Conservation (phyloP, 2,888 invertebrate species). For the Panorpa germanica region DNA sequence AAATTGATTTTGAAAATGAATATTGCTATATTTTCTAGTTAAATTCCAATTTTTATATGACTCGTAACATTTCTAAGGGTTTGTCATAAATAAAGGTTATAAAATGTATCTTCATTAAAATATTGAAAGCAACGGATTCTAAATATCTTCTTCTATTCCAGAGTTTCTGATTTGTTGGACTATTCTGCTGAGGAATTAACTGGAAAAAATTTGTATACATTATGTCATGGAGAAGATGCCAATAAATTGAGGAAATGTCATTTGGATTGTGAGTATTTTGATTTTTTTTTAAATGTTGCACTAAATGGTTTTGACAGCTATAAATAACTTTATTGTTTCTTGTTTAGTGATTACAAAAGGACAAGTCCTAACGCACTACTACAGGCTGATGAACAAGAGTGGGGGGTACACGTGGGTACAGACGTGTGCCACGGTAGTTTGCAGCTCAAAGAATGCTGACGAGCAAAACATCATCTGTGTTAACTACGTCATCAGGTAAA, state of each 20-base stretch:
- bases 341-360: conserved; percentile 85
- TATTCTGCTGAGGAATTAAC: conserved; percentile 86
- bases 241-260: conserved; percentile 87
- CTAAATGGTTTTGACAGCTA: conserved; percentile 1
- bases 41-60: too few relatives aligned
- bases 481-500: conserved; percentile 89
- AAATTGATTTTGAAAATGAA: too few relatives aligned
- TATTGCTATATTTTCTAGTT: too few relatives aligned
- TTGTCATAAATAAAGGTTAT: too few relatives aligned
- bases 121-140: not conserved
- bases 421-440: conserved; percentile 91
- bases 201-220: conserved; percentile 80
- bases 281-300: conserved; percentile 4
- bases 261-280: conserved; percentile 69
- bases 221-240: conserved; percentile 93
- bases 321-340: conserved; percentile 16
- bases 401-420: conserved; percentile 96
- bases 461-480: conserved; percentile 96
- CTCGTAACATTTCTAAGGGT: too few relatives aligned
- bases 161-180: conserved; percentile 83
- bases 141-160: conserved; percentile 21
- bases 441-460: conserved; percentile 87
- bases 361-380: conserved; percentile 91
- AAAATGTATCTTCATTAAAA: not conserved
- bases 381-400: conserved; percentile 86